A percentile compares a stretch with the other conserved stretches of the same genome.
Conservation (phyloP, 2,888 invertebrate genomes). For the Oxytorus armatus region DNA sequence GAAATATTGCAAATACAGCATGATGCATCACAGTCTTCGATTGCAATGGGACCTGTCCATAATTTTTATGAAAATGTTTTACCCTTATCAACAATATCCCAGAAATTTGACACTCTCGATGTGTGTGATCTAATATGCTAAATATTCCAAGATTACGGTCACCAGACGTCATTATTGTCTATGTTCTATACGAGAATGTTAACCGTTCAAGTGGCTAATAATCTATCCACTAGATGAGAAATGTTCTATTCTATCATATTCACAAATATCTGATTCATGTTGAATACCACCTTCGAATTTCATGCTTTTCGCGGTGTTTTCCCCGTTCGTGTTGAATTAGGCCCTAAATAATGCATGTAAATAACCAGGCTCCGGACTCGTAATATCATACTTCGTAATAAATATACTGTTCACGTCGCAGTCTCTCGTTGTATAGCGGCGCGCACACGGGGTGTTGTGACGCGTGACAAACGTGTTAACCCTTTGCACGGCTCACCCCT, state of each 20-base stretch:
- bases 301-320: not conserved
- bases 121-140: not conserved
- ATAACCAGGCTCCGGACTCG: conserved; percentile 1
- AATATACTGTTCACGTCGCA: conserved; percentile 30
- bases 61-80: too few species aligned
- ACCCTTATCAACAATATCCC: too few species aligned
- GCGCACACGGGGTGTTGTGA: conserved; percentile 46
- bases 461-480: conserved; percentile 49
- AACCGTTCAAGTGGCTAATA: not conserved
- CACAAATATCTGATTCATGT: conserved; percentile 7
- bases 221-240: not conserved
- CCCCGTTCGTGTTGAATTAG: not conserved
- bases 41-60: too few species aligned
- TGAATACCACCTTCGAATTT: not conserved
- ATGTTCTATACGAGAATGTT: not conserved
- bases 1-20: not conserved
- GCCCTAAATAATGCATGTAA: not conserved
- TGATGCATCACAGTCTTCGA: too few species aligned
- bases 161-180: not conserved
- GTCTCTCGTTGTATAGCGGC: conserved; percentile 15
- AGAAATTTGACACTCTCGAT: not conserved
- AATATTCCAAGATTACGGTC: not conserved
- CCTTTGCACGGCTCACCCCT: conserved; percentile 41
- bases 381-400: conserved; percentile 40
- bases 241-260: too few species aligned